These are phyloP conservation scores for Cyrtodaria siliqua DNA, from an alignment of 2,888 invertebrate species.

Conservation along the genomic window DNA sequence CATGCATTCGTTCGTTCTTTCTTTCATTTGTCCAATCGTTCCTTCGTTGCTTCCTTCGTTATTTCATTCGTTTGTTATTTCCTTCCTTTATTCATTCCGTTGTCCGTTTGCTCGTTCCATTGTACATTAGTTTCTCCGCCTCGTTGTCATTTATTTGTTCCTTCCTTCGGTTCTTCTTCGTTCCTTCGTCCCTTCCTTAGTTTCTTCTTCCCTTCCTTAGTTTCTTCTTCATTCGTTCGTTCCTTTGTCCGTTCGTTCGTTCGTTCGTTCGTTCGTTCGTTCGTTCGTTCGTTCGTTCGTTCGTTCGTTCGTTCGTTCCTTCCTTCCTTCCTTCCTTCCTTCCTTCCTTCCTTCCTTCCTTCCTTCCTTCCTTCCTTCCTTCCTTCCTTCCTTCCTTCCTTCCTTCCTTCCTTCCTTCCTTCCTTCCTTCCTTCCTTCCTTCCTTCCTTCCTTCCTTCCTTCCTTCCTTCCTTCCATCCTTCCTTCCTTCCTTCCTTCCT, in stretches of 20 bases:
- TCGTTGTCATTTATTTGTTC: no score
- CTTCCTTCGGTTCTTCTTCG: background rate
- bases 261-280: background rate
- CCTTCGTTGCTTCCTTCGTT: no score
- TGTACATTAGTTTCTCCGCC: no score
- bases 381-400: background rate
- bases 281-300: background rate
- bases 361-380: slow-evolving; percentile 5
- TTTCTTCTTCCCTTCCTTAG: background rate
- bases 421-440: slow-evolving; percentile 4
- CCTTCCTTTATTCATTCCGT: no score
- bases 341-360: slow-evolving; percentile 9
- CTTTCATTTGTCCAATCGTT: no score
- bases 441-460: background rate
- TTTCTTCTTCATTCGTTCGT: background rate
- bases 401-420: slow-evolving; percentile 2
- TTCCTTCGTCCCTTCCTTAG: background rate
- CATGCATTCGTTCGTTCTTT: no score
- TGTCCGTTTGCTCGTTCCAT: no score
- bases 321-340: background rate
- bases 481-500: background rate
- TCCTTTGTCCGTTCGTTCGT: no score
- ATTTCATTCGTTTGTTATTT: no score
- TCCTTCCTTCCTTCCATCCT: background rate
- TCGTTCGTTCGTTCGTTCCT: background rate